These are phyloP conservation scores for Pteromalus puparum DNA, from an alignment of 1,140 invertebrate species.

Conservation along the genomic window DNA sequence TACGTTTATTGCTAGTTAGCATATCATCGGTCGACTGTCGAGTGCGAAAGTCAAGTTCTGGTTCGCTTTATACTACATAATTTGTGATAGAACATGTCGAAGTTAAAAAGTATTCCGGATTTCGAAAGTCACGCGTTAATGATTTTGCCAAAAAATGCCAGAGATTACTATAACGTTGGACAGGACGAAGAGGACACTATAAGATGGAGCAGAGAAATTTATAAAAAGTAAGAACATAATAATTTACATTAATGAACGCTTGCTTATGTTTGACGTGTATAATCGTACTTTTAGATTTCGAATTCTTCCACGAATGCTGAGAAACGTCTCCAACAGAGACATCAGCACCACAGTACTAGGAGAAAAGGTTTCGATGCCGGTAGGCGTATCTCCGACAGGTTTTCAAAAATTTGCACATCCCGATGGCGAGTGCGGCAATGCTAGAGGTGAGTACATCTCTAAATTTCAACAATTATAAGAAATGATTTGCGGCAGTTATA, in stretches of 20 bases:
- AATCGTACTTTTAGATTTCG: constrained; percentile 77
- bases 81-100: constrained; percentile 66
- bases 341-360: constrained; percentile 82
- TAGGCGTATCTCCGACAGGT: constrained; percentile 92
- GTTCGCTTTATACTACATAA: too few relatives aligned
- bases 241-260: background rate
- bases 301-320: constrained; percentile 87
- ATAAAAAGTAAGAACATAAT: constrained; percentile 80
- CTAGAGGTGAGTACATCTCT: constrained; percentile 78
- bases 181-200: constrained; percentile 89
- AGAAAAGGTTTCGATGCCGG: constrained; percentile 83
- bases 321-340: constrained; percentile 83
- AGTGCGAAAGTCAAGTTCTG: too few relatives aligned
- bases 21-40: too few relatives aligned
- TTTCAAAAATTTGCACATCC: constrained; percentile 95
- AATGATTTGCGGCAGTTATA: too few relatives aligned
- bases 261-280: too few relatives aligned
- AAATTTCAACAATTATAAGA: background rate
- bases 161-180: constrained; percentile 92
- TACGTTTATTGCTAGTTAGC: too few relatives aligned
- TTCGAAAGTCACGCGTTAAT: constrained; percentile 84
- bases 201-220: constrained; percentile 84
- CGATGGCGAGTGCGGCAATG: constrained; percentile 91
- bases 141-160: constrained; percentile 80
- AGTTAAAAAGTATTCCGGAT: constrained; percentile 85